A percentile compares a stretch with the other conserved stretches of the same genome.
These are phyloP conservation scores for Bufo bufo DNA, from an alignment of 2,113 vertebrate genomes.

Conservation along the genomic window DNA sequence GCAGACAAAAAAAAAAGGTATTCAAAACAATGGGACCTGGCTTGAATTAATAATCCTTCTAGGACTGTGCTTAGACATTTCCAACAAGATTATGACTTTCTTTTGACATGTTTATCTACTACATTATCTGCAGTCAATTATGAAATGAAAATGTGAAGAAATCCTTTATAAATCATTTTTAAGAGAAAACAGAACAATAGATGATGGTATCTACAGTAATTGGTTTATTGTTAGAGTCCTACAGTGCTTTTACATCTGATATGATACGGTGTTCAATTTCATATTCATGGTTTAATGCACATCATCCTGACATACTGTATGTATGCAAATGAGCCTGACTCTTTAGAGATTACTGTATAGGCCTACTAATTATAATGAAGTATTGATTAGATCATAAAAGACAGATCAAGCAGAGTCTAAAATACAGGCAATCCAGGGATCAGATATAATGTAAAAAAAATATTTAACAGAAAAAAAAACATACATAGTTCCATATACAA, in stretches of 20 bases:
- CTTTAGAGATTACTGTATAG: neutral
- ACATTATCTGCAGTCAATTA: constrained; percentile 37
- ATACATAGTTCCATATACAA: too few relatives aligned
- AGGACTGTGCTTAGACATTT: constrained; percentile 36
- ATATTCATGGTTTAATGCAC: neutral
- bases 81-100: constrained; percentile 31
- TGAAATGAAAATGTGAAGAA: constrained; percentile 37
- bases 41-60: constrained; percentile 38
- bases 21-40: constrained; percentile 18
- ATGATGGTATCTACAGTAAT: neutral
- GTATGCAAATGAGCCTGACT: too few relatives aligned
- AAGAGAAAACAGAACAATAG: neutral
- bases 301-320: neutral
- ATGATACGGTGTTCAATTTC: neutral
- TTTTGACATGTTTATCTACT: constrained; percentile 46
- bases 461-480: too few relatives aligned
- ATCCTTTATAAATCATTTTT: constrained; percentile 29
- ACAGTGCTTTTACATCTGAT: neutral
- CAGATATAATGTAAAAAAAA: too few relatives aligned
- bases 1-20: constrained; percentile 1
- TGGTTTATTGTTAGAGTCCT: neutral
- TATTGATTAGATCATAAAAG: too few relatives aligned
- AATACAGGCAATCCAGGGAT: too few relatives aligned
- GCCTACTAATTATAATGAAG: too few relatives aligned
- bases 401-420: too few relatives aligned